Evolutionary conservation across 2,797 vertebrate genomes (phyloP), one percentile per base, ranked within the genome.

Genomic region (Rhyacichthys aspro): DNA sequence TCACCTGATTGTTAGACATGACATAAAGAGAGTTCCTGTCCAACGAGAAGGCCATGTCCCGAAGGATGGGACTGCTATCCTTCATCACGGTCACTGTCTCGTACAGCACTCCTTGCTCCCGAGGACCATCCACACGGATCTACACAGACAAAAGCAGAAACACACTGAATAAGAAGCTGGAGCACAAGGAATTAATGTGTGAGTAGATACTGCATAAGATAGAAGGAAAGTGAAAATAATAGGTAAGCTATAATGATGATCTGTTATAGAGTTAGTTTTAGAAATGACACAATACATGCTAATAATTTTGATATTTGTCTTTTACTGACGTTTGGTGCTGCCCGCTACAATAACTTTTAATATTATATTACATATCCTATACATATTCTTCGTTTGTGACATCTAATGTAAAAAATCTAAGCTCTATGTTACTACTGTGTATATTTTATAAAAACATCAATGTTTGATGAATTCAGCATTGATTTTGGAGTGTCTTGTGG

Each of bases 1-100:
- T 93, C 85, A 99, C 97, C 96, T 99, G 96, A 67, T 91, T 92
- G 88, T 96, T 95, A 0, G 98, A 95, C 96, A 99, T 97, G 84
- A 98, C 78, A n/a, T 99, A 98, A 59, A 99, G 93, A 70, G 93
- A 95, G 86, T 89, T 95, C 75, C 91, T 88, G 82, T 98, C 94
- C 5, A 88, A 80, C 34, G 98, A 98, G 90, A 99, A 99, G 72
- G 95, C 96, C 96, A 99, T 99, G 89, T 99, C 96, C 63, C 94
- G 88, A 43, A 98, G 96, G 79, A 99, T 84, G 17, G 92, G 87
- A 82, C 93, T 94, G 59, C 94, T 93, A 1, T 98, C 96, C 88
- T 95, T 95, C 89, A 96, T 94, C 72, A 98, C 93, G 0, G 88
- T 86, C 83, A 99, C 78, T 58, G 94, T 95, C 89, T 99, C 98